Percentiles rank a stretch among this genome's conserved stretches.
Conservation (phyloP, 2,797 vertebrate genomes). For the Natrix natrix region DNA sequence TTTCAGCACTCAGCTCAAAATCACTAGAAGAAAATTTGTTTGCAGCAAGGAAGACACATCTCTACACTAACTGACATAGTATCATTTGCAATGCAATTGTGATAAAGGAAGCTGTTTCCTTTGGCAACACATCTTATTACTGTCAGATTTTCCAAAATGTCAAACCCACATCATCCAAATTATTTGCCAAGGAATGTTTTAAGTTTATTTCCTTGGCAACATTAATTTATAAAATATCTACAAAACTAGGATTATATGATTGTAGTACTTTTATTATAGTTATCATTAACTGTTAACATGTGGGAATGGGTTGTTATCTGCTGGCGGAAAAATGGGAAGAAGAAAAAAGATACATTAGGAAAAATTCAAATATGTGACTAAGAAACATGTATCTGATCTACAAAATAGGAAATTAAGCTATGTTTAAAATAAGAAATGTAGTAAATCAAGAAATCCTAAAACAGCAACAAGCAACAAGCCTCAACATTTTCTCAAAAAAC, state of each 20-base stretch:
- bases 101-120: not conserved
- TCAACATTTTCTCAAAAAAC: not conserved
- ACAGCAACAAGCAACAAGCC: not conserved
- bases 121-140: not conserved
- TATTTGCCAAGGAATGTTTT: not conserved
- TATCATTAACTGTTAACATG: not conserved
- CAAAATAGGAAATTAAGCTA: not conserved
- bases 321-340: not conserved
- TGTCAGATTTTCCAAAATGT: not conserved
- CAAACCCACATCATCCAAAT: not conserved
- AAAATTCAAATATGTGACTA: not conserved
- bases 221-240: not conserved
- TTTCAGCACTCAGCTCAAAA: not conserved
- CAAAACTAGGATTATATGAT: not conserved
- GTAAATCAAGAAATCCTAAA: not conserved
- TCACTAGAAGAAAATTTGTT: not conserved
- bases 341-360: not conserved
- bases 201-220: not conserved
- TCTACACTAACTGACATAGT: not conserved
- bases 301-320: not conserved
- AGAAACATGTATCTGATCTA: not conserved
- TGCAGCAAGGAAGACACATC: not conserved
- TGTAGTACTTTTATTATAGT: not conserved
- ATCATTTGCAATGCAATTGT: not conserved
- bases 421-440: not conserved